A percentile compares a stretch with the other conserved stretches of the same genome.
These are phyloP conservation scores for Semaprochilodus insignis DNA, from an alignment of 2,797 vertebrate genomes.

Conservation along the genomic window DNA sequence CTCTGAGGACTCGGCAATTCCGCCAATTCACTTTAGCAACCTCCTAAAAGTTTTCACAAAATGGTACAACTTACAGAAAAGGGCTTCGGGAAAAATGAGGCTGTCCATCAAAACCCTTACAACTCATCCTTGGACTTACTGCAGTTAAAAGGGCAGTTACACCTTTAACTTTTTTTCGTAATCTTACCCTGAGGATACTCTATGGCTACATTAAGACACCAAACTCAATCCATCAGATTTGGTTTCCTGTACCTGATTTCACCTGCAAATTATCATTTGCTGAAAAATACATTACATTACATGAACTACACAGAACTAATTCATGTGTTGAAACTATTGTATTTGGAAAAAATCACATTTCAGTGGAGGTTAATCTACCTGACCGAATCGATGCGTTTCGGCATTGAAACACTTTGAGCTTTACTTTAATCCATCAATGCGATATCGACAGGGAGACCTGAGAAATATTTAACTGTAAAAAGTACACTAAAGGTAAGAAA, in stretches of 20 bases:
- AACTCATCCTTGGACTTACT: slow-evolving; percentile 25
- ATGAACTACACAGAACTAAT: slow-evolving; percentile 4
- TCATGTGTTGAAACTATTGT: slow-evolving; percentile 5
- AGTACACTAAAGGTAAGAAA: slow-evolving; percentile 26
- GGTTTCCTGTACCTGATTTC: slow-evolving; percentile 54
- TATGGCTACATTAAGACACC: slow-evolving; percentile 56
- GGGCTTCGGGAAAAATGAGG: background rate
- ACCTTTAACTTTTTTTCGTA: slow-evolving; percentile 36
- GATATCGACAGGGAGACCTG: slow-evolving; percentile 8
- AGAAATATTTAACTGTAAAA: slow-evolving; percentile 22
- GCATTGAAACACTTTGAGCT: slow-evolving; percentile 8
- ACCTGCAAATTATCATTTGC: slow-evolving; percentile 32
- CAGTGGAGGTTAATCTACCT: background rate
- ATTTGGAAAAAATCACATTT: background rate
- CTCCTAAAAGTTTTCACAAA: background rate
- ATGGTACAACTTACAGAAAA: slow-evolving; percentile 5
- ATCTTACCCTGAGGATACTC: slow-evolving; percentile 53
- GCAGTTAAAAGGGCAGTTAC: slow-evolving; percentile 44
- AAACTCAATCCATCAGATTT: slow-evolving; percentile 51
- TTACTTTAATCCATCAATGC: background rate
- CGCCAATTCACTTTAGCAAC: background rate
- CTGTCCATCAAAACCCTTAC: slow-evolving; percentile 9
- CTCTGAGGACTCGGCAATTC: background rate
- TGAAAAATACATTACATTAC: slow-evolving; percentile 14
- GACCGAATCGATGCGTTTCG: background rate